Evolutionary conservation across 2,888 invertebrate species (phyloP).

Genomic region (Amaurobius ferox): DNA sequence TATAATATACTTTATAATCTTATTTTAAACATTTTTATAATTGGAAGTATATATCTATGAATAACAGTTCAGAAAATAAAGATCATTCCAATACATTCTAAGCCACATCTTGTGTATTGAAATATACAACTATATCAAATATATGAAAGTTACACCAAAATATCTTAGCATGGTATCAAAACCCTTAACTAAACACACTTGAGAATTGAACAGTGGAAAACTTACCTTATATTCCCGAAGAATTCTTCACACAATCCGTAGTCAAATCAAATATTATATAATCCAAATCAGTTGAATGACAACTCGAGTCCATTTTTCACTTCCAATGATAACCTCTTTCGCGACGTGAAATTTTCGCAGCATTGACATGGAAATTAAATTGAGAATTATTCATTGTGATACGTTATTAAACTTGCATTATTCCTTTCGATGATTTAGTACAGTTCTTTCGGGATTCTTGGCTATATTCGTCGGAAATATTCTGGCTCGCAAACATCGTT

Average conservation of each 20-base stretch:
- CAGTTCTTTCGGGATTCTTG: neutral
- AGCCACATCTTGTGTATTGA: too few relatives aligned
- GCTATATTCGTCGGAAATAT: neutral
- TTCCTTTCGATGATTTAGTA: neutral
- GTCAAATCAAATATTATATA: neutral
- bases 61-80: too few relatives aligned
- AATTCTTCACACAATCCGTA: neutral
- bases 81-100: too few relatives aligned
- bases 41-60: too few relatives aligned
- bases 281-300: neutral
- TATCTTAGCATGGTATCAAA: too few relatives aligned
- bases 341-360: neutral
- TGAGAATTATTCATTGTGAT: neutral
- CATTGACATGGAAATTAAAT: conserved; percentile 11
- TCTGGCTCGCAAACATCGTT: neutral
- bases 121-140: too few relatives aligned
- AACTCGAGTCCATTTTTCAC: neutral
- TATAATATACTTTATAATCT: too few relatives aligned
- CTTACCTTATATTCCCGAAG: neutral
- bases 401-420: neutral
- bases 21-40: too few relatives aligned
- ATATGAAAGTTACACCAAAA: too few relatives aligned
- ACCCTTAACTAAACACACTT: too few relatives aligned
- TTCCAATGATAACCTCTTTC: neutral
- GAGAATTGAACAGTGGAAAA: neutral